Percentiles rank a stretch among this genome's conserved stretches.
Evolutionary conservation across 2,888 invertebrate genomes (phyloP).

Genomic region (Tethea ocularis): DNA sequence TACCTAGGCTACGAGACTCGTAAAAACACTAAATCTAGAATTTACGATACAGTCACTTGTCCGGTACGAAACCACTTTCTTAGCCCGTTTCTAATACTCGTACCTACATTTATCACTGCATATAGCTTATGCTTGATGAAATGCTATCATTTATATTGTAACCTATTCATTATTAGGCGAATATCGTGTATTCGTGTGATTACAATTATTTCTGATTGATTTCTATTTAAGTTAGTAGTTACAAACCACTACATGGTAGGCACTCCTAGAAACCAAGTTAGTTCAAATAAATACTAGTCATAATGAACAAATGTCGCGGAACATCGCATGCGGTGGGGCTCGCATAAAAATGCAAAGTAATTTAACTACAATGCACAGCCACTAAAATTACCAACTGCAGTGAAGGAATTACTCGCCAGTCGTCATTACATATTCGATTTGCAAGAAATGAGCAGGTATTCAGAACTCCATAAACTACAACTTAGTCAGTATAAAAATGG

Average conservation of each 20-base stretch:
- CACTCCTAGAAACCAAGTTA: background rate
- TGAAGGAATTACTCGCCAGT: background rate
- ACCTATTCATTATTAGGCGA: too few species aligned
- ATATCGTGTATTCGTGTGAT: too few species aligned
- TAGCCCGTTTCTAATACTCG: background rate
- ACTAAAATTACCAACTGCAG: conserved; percentile 1
- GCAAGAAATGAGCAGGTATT: background rate
- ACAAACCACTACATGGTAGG: background rate
- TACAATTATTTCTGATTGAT: too few species aligned
- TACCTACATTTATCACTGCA: too few species aligned
- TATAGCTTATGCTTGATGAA: too few species aligned
- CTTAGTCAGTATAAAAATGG: background rate
- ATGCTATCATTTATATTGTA: too few species aligned
- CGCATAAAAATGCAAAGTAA: background rate
- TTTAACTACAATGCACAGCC: background rate
- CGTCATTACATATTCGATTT: background rate
- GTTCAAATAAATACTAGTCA: background rate
- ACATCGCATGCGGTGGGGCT: conserved; percentile 15
- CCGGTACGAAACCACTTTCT: background rate
- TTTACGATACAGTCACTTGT: background rate
- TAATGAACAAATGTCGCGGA: conserved; percentile 29
- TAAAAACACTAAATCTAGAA: background rate
- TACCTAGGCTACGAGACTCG: too few species aligned
- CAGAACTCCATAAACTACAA: background rate
- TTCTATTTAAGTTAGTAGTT: background rate